Evolutionary conservation across 1,140 invertebrate species (phyloP).

Genomic region (Physella acuta): DNA sequence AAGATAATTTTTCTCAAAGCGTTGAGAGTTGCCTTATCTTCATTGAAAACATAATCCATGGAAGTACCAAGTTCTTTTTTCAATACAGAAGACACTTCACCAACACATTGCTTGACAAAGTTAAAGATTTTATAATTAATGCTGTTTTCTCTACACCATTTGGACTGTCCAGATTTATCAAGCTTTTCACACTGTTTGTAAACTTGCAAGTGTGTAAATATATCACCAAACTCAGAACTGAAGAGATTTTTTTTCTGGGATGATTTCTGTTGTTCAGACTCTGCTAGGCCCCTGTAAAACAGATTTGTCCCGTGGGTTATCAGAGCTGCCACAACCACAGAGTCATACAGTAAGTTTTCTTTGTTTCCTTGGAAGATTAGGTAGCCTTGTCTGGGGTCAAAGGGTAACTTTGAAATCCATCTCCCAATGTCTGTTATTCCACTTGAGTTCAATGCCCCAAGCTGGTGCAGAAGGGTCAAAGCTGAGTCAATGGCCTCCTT

Average conservation of each 20-base stretch:
- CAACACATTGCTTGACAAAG: conserved; percentile 36
- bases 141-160: conserved; percentile 46
- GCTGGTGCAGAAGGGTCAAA: conserved; percentile 33
- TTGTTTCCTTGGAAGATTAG: conserved; percentile 40
- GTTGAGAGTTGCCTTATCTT: not conserved
- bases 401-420: conserved; percentile 49
- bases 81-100: conserved; percentile 36
- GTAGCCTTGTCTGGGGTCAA: conserved; percentile 44
- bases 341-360: conserved; percentile 66
- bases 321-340: conserved; percentile 42
- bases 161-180: not conserved
- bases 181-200: conserved; percentile 64
- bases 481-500: conserved; percentile 38
- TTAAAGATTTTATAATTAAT: conserved; percentile 48
- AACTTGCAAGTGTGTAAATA: conserved; percentile 88
- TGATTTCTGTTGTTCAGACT: conserved; percentile 69
- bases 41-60: conserved; percentile 31
- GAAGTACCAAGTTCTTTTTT: conserved; percentile 36
- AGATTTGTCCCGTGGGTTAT: conserved; percentile 33
- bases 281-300: conserved; percentile 41
- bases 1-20: conserved; percentile 27
- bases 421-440: conserved; percentile 51
- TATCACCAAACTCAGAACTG: conserved; percentile 80
- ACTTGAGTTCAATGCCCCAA: conserved; percentile 40
- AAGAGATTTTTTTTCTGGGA: conserved; percentile 72